A percentile compares a stretch with the other conserved stretches of the same genome.
Conservation (phyloP, 2,888 invertebrate species). For the Caenorhabditis angaria region DNA sequence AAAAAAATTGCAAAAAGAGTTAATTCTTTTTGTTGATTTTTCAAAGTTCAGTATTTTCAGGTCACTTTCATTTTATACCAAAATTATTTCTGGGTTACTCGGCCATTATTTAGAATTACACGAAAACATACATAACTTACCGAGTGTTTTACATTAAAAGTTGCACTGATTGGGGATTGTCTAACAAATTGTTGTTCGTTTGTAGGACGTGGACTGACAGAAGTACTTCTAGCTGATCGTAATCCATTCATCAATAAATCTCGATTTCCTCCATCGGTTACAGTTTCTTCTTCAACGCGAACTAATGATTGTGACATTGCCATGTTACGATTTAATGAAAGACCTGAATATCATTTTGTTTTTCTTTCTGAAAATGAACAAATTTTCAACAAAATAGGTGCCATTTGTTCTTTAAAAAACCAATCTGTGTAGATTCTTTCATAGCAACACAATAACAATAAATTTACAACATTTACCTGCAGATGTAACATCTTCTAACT, state of each 20-base stretch:
- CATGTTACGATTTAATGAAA: slow-evolving; percentile 37
- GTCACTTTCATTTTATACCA: no score
- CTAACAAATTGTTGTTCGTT: slow-evolving; percentile 31
- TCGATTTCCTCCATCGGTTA: slow-evolving; percentile 15
- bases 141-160: slow-evolving; percentile 42
- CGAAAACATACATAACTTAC: slow-evolving; percentile 12
- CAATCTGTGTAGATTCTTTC: slow-evolving; percentile 19
- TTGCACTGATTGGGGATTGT: slow-evolving; percentile 24
- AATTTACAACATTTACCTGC: slow-evolving; percentile 5
- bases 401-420: neutral
- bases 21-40: neutral
- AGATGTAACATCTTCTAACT: neutral
- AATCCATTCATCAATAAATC: slow-evolving; percentile 9
- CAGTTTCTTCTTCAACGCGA: slow-evolving; percentile 36
- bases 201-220: slow-evolving; percentile 32
- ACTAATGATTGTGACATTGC: slow-evolving; percentile 40
- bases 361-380: neutral
- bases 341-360: slow-evolving; percentile 15
- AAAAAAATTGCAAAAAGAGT: slow-evolving; percentile 1
- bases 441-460: slow-evolving; percentile 23
- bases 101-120: neutral
- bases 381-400: neutral
- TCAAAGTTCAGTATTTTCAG: no score
- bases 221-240: slow-evolving; percentile 19
- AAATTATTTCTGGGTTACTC: no score